Base-by-base conservation (phyloP, 2,113 vertebrate genomes). In the Artemisiospiza belli region DNA sequence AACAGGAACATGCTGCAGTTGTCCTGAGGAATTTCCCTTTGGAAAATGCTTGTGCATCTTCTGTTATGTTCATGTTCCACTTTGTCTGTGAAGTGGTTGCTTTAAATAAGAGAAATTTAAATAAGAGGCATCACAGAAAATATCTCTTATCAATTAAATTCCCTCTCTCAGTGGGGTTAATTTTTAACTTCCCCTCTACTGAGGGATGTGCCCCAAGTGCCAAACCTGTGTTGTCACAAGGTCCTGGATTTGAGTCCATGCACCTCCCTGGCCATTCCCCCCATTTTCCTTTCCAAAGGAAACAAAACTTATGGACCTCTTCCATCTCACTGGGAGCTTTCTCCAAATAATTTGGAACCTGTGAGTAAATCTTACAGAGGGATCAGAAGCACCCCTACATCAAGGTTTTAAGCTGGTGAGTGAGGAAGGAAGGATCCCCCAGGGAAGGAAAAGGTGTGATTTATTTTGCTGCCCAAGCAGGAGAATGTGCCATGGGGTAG, bases 1-100 rank as follows among this genome's bases (percentile, higher is more conserved):
- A 51, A n/a, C 5, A 3, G 22, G 11, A 1, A 0, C 2, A 0
- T 8, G 35, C 17, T 24, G 44, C 9, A 14, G 28, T 2, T 86
- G 39, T 35, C 61, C 37, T 69, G 24, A 15, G 19, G 23, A 23
- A 7, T 64, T 69, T 83, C 63, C 37, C 9, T 79, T 37, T 33
- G 63, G 30, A 55, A 39, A 39, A 39, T 39, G 25, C 35, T 39
- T 0, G 0, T 58, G n/a, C 27, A 22, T 39, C 15, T 80, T 41
- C 4, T 25, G 1, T 16, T 33, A 2, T 27, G 18, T 43, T 9
- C 21, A 2, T 17, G 8, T 49, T 41, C 61, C 5, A 4, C 23
- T 43, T 37, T 39, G 20, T 19, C 20, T 35, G 0, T 19, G 0
- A 43, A 70, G 47, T 12, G 5, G 5, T 4, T 44, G 17, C 24